phyloP scores from a whole-genome alignment of 2,888 invertebrate genomes.

The Napeogenes sylphis region DNA sequence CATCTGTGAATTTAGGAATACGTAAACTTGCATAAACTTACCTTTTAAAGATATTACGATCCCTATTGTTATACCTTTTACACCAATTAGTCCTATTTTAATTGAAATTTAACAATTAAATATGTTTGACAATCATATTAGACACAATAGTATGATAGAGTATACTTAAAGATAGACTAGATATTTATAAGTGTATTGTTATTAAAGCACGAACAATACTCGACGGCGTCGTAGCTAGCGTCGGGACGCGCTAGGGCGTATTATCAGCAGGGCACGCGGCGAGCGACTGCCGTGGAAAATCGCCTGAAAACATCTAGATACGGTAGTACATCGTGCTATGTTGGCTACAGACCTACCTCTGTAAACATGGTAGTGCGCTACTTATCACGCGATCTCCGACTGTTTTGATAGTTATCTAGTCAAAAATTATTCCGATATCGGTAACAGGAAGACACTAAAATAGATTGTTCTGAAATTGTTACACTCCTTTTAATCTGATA shows the following conservation, averaged over 20 bases:
- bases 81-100: no score
- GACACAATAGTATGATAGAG: no score
- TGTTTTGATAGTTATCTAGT: constrained; percentile 21
- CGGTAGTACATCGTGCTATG: constrained; percentile 23
- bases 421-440: constrained; percentile 8
- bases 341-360: constrained; percentile 31
- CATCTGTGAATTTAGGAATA: no score
- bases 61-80: no score
- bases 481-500: no score
- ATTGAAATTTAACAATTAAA: no score
- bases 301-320: constrained; percentile 37
- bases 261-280: constrained; percentile 44
- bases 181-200: not conserved
- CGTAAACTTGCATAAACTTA: no score
- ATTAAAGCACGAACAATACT: constrained; percentile 30
- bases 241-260: constrained; percentile 38
- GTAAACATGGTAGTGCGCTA: constrained; percentile 46
- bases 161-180: not conserved
- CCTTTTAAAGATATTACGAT: no score
- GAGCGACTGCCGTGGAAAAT: constrained; percentile 46
- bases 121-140: no score
- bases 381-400: constrained; percentile 42
- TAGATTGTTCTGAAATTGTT: not conserved
- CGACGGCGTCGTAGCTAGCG: constrained; percentile 46
- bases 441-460: constrained; percentile 1